Evolutionary conservation across 1,140 invertebrate genomes (phyloP).

Genomic region (Vanessa tameamea): DNA sequence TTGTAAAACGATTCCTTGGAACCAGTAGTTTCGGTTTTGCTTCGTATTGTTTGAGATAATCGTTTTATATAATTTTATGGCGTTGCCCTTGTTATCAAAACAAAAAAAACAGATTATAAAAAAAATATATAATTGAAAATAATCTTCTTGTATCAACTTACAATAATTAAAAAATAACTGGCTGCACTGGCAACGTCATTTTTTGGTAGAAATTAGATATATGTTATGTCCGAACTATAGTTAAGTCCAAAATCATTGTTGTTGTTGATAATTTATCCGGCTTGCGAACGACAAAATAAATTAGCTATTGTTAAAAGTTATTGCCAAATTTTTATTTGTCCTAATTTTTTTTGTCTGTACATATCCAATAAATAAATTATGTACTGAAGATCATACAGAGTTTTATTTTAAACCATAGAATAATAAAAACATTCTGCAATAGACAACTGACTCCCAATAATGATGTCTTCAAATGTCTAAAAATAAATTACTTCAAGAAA

Average conservation of each 20-base stretch:
- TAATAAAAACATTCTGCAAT: no score
- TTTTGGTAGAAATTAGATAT: slow-evolving; percentile 44
- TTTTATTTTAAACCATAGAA: slow-evolving; percentile 42
- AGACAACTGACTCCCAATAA: no score
- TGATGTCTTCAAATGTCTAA: no score
- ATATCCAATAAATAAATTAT: slow-evolving; percentile 80
- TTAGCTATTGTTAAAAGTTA: slow-evolving; percentile 76
- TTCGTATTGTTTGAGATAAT: slow-evolving; percentile 51
- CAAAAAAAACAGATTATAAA: neutral
- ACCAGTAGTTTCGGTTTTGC: slow-evolving; percentile 37
- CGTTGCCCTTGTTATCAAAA: slow-evolving; percentile 37
- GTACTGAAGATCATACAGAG: slow-evolving; percentile 62
- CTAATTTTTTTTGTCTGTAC: slow-evolving; percentile 75
- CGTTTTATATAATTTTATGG: slow-evolving; percentile 51
- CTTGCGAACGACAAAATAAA: slow-evolving; percentile 60
- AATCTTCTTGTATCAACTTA: neutral
- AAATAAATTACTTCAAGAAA: no score
- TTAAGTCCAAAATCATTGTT: slow-evolving; percentile 67
- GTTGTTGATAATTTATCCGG: slow-evolving; percentile 72
- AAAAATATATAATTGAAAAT: no score
- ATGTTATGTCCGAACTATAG: slow-evolving; percentile 57
- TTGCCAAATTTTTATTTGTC: slow-evolving; percentile 78
- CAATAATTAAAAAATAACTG: neutral
- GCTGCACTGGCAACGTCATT: slow-evolving; percentile 37
- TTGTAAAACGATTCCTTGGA: slow-evolving; percentile 45